These are phyloP conservation scores for Theretra japonica DNA, from an alignment of 2,888 invertebrate genomes.

Conservation along the genomic window DNA sequence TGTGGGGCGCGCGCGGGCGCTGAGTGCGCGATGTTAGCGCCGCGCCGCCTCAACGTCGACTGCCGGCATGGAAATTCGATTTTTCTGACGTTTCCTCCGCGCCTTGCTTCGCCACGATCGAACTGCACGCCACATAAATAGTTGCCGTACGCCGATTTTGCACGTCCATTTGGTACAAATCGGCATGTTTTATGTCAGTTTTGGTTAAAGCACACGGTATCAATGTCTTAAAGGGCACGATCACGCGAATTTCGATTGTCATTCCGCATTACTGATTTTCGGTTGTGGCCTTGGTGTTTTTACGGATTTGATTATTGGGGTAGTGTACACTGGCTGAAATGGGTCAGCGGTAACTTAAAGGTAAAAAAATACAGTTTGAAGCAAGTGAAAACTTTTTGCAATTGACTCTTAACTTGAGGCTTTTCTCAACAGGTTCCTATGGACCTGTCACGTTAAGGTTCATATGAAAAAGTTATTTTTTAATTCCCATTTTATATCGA, in stretches of 20 bases:
- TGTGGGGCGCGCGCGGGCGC: constrained; percentile 74
- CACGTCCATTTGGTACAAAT: constrained; percentile 66
- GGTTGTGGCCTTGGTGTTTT: constrained; percentile 56
- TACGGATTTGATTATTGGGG: constrained; percentile 41
- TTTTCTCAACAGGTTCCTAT: not conserved
- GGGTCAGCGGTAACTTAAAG: not conserved
- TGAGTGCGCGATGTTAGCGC: constrained; percentile 74
- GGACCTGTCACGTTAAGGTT: not conserved
- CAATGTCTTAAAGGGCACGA: constrained; percentile 54
- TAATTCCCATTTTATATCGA: not conserved
- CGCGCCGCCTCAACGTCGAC: constrained; percentile 82
- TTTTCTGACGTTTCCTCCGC: constrained; percentile 85
- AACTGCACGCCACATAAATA: constrained; percentile 79
- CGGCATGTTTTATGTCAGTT: constrained; percentile 62
- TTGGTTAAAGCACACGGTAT: constrained; percentile 59
- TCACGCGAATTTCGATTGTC: constrained; percentile 70
- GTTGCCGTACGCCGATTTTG: constrained; percentile 76
- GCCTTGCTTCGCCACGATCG: constrained; percentile 80
- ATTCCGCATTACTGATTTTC: constrained; percentile 48
- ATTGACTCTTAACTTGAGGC: not conserved
- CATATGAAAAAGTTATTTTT: not conserved
- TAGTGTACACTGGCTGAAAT: constrained; percentile 29
- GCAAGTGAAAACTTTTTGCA: not conserved
- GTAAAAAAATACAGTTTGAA: not conserved
- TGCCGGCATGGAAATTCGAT: constrained; percentile 84